Evolutionary conservation across 2,797 vertebrate genomes (phyloP), one percentile per base, ranked within the genome.

Genomic region (Microcaecilia unicolor): DNA sequence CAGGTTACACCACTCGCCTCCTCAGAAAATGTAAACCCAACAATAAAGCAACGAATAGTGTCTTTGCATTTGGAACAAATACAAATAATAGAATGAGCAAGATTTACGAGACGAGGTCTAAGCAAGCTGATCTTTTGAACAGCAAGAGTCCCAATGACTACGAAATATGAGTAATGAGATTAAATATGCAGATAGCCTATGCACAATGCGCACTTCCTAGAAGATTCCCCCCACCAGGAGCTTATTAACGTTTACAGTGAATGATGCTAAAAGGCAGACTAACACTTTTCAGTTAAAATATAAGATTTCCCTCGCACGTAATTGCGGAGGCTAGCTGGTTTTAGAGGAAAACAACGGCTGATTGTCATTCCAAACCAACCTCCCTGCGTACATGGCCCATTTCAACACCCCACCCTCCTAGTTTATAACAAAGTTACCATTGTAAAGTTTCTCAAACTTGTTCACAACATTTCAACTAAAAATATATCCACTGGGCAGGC

Each of bases 1-100:
- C 80, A 83, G 76, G 80, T 85, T 78, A 78, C 59, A 70, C 72
- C 72, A 68, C 52, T 70, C 56, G 55, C 63, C 67, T 74, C 71
- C 71, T 65, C 57, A 67, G 55, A 70, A 70, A 71, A 64, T 43
- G 55, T 69, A 75, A n/a, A 70, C 57, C 55, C 59, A 61, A 71
- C 60, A 68, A 65, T 59, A 56, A 53, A 29, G 51, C 51, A 55
- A 62, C 41, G 59, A 71, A 55, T 46, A 33, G 36, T 37, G 21
- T 42, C 36, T 29, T 43, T 49, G 61, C 66, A 66, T 71, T 64
- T 65, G 71, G 67, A 64, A 70, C 67, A 67, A 70, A 76, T 65
- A 61, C 67, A 44, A 49, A 31, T 17, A n/a, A n/a, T 26, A 36
- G 50, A 42, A 58, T 58, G 56, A 48, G 48, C 34, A 36, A 37